Evolutionary conservation across 2,797 vertebrate genomes (phyloP), one percentile per base, ranked within the genome.

Genomic region (Falco biarmicus): DNA sequence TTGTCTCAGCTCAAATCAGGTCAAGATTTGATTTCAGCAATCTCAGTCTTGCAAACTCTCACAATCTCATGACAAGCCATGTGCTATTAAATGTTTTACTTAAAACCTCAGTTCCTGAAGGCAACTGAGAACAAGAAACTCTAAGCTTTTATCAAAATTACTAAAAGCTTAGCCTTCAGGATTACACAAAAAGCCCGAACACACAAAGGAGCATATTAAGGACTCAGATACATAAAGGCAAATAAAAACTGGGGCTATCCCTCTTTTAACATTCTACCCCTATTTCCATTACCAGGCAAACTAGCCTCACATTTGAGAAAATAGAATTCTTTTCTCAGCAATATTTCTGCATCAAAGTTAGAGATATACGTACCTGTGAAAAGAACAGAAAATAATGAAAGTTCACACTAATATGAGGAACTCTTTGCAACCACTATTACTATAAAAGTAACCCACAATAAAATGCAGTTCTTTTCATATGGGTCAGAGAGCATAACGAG

Each of bases 71-170:
- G 24, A 51, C 32, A 90, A 82, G 19, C 50, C 39, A 59, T 71
- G 34, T 53, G 41, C 61, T 90, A 56, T 66, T 93, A 85, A 84
- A 73, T 86, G 54, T 94, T 97, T 94, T 63, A 48, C 73, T 90
- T 86, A 78, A 96, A 90, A 34, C 39, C 81, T 32, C 54, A 45
- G 25, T 65, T 96, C 85, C 83, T 84, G 73, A 88, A 93, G 87
- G 85, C 74, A 91, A 59, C 43, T 34, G 32, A 93, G 76, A 94
- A 76, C 21, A 90, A 86, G 54, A 74, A 95, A 88, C 70, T 64
- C 71, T 34, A 75, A 83, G 89, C 78, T 96, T 94, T 91, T 94
- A 86, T 89, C 48, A 92, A 91, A 94, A 91, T 82, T 82, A 73
- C 83, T 69, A 82, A 94, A 95, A 95, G 47, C 39, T 63, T 93